These are phyloP conservation scores for Malurus leucopterus DNA, from an alignment of 2,797 vertebrate genomes.

Conservation along the genomic window DNA sequence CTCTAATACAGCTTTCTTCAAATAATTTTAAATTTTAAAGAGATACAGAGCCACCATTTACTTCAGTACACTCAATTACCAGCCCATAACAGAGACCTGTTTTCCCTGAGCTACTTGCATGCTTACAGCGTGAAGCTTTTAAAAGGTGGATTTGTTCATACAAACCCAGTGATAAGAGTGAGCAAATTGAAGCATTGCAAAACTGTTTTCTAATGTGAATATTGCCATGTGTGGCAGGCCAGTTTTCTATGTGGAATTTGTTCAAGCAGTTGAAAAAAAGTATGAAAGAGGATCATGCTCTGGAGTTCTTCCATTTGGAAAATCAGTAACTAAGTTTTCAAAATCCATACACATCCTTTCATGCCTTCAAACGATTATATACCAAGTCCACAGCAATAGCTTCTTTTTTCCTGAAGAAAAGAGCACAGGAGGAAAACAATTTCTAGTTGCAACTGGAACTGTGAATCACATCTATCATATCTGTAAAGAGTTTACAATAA, in stretches of 20 bases:
- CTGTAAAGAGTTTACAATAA: not conserved
- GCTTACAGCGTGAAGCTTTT: not conserved
- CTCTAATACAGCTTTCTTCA: not conserved
- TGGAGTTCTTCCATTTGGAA: not conserved
- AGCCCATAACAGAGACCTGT: not conserved
- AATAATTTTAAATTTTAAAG: not conserved
- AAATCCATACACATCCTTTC: not conserved
- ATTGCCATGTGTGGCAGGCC: not conserved
- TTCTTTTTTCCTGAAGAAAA: not conserved
- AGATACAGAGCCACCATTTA: not conserved
- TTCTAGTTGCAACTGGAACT: not conserved
- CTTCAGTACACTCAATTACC: not conserved
- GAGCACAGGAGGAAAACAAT: not conserved
- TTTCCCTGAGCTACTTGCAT: not conserved
- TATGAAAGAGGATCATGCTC: not conserved
- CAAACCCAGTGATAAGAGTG: not conserved
- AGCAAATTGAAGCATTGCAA: not conserved
- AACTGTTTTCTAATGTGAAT: not conserved
- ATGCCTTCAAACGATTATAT: not conserved
- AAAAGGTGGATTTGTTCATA: not conserved
- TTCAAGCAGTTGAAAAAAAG: not conserved
- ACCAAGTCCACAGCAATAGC: not conserved
- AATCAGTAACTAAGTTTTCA: not conserved
- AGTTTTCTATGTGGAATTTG: not conserved
- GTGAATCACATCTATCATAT: not conserved